Percentiles rank a stretch among this genome's conserved stretches.
phyloP scores from a whole-genome alignment of 2,888 invertebrate species.

The Habroteleia sp. region DNA sequence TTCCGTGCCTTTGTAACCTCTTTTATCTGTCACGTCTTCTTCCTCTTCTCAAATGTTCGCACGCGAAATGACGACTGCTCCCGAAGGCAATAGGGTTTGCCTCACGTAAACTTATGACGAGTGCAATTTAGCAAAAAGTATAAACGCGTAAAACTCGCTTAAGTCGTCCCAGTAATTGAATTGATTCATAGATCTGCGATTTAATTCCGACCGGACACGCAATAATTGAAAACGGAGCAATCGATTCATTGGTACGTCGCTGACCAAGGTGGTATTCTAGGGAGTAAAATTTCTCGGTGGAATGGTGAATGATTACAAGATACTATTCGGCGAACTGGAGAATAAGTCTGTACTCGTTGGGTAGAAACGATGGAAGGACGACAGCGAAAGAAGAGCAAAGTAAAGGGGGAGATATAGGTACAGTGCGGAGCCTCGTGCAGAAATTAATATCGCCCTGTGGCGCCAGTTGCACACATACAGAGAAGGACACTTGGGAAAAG shows the following conservation, averaged over 20 bases:
- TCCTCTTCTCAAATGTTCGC: slow-evolving; percentile 1
- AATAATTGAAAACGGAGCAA: slow-evolving; percentile 32
- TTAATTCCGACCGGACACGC: slow-evolving; percentile 15
- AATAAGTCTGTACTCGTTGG: slow-evolving; percentile 56
- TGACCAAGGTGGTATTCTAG: slow-evolving; percentile 1
- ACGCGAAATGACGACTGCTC: slow-evolving; percentile 22
- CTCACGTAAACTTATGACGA: too few species aligned
- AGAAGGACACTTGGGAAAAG: slow-evolving; percentile 59
- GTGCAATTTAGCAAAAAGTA: too few species aligned
- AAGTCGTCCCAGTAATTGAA: slow-evolving; percentile 18
- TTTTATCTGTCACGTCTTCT: slow-evolving; percentile 4
- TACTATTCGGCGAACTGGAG: slow-evolving; percentile 24
- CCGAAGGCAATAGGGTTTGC: not conserved
- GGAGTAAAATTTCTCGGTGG: slow-evolving; percentile 10
- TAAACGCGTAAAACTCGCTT: too few species aligned
- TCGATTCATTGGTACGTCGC: slow-evolving; percentile 9
- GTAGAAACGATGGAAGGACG: slow-evolving; percentile 52
- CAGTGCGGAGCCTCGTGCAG: slow-evolving; percentile 66
- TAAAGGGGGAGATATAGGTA: slow-evolving; percentile 48
- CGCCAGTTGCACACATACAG: slow-evolving; percentile 64
- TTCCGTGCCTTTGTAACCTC: not conserved
- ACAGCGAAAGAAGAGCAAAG: slow-evolving; percentile 59
- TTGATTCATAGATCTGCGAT: not conserved
- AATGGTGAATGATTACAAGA: slow-evolving; percentile 43
- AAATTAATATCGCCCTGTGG: slow-evolving; percentile 77